Percentiles rank a stretch among this genome's conserved stretches.
phyloP scores from a whole-genome alignment of 2,113 vertebrate species.

The Rhadina sibilatrix region DNA sequence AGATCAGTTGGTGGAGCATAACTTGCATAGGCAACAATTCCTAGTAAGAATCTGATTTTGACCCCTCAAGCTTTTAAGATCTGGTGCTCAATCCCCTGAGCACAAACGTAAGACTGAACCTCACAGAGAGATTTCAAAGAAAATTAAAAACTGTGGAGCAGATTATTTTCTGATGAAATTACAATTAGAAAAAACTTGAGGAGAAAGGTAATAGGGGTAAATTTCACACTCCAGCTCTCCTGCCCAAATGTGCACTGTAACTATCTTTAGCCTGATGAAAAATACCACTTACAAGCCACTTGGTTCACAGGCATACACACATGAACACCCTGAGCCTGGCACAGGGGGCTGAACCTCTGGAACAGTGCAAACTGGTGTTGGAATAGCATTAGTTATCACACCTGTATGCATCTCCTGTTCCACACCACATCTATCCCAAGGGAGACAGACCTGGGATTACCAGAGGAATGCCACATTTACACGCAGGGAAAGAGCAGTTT shows the following conservation, averaged over 20 bases:
- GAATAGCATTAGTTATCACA: not conserved
- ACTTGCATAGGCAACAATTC: not conserved
- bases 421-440: accelerated
- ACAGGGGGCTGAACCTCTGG: accelerated
- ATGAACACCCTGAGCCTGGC: not conserved
- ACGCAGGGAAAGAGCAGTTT: accelerated
- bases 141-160: not conserved
- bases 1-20: not conserved
- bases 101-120: not conserved
- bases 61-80: not conserved
- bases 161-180: not conserved
- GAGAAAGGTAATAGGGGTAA: not conserved
- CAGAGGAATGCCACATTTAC: not conserved
- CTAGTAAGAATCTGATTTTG: not conserved
- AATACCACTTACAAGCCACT: not conserved
- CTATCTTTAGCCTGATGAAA: not conserved
- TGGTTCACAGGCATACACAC: not conserved
- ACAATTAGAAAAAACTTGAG: not conserved
- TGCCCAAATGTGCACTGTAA: not conserved
- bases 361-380: not conserved
- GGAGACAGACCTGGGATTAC: not conserved
- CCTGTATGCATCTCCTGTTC: not conserved
- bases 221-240: not conserved
- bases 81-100: not conserved
- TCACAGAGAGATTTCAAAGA: not conserved